Base-by-base conservation (phyloP, 2,888 invertebrate genomes). In the Eristalis tenax region DNA sequence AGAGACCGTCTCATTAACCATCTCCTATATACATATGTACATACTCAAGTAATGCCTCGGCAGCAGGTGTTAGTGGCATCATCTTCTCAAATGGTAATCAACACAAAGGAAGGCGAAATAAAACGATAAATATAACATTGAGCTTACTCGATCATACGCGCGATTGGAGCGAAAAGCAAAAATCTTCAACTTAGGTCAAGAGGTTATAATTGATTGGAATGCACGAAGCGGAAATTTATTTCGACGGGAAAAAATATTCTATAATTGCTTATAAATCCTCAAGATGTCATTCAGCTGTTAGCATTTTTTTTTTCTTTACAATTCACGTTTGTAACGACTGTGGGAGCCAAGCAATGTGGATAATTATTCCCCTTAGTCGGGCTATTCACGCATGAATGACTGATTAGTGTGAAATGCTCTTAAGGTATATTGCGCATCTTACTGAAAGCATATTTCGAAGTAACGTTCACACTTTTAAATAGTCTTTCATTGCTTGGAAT, bases 151-250 rank as follows among this genome's bases (percentile, higher is more conserved):
- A 43, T 43, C 43, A 43, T 63, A 61, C 38, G 61, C 4, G 40
- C 26, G 2, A n/a, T 59, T 40, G 22, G 26, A 70, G 15, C 32
- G 32, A 35, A 38, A 70, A 57, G 69, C 23, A 57, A 70, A 70
- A 35, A 71, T 28, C 61, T 71, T 71, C 38, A 59, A 28, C 40
- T 26, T 26, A 71, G 71, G 71, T 71, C 71, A 61, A 71, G 71
- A 71, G 71, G 59, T 71, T 26, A 71, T 71, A 61, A 61, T 40
- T 71, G 61, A 71, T 43, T 61, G 61, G 61, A 71, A 71, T 71
- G 61, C 61, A 71, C 40, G 71, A 63, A 61, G 61, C 61, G 71
- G 71, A 71, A 71, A 71, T 71, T 71, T 11, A 13, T 43, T 40
- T 71, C 26, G 40, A 71, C 28, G 61, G 13, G 40, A 71, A 71